A percentile compares a stretch with the other conserved stretches of the same genome.
These are phyloP conservation scores for Macrophya alboannulata DNA, from an alignment of 2,888 invertebrate genomes.

Conservation along the genomic window DNA sequence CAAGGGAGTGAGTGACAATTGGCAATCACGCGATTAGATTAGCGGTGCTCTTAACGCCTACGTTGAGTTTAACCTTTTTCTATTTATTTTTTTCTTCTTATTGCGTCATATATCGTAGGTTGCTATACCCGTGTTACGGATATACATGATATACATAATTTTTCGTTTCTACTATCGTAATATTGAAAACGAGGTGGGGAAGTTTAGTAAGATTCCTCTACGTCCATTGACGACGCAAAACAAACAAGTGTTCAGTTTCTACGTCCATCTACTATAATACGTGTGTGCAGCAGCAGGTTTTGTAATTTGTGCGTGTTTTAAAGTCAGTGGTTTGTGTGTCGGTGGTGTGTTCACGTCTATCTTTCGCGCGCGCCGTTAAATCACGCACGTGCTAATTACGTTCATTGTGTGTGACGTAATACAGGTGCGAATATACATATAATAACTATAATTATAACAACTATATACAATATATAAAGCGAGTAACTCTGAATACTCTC, in stretches of 20 bases:
- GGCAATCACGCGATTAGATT: constrained; percentile 37
- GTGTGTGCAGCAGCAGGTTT: no score
- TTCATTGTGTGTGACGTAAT: constrained; percentile 8
- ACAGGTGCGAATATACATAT: background rate
- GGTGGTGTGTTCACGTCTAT: background rate
- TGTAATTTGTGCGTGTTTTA: background rate
- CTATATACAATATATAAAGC: no score
- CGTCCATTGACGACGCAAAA: no score
- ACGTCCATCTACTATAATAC: no score
- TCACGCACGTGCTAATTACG: constrained; percentile 24
- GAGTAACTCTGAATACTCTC: no score
- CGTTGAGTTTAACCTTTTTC: background rate
- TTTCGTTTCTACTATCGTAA: no score
- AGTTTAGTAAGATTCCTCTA: no score
- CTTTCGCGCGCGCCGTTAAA: background rate
- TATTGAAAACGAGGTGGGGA: no score
- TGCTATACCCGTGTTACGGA: background rate
- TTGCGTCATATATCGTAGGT: background rate
- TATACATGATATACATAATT: no score
- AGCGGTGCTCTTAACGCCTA: background rate
- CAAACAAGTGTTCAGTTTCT: no score
- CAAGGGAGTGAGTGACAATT: constrained; percentile 45
- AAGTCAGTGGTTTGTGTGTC: background rate
- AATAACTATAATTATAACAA: background rate
- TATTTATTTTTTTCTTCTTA: background rate